Base-by-base conservation (phyloP, 2,113 vertebrate genomes). In the Pyrgilauda ruficollis region DNA sequence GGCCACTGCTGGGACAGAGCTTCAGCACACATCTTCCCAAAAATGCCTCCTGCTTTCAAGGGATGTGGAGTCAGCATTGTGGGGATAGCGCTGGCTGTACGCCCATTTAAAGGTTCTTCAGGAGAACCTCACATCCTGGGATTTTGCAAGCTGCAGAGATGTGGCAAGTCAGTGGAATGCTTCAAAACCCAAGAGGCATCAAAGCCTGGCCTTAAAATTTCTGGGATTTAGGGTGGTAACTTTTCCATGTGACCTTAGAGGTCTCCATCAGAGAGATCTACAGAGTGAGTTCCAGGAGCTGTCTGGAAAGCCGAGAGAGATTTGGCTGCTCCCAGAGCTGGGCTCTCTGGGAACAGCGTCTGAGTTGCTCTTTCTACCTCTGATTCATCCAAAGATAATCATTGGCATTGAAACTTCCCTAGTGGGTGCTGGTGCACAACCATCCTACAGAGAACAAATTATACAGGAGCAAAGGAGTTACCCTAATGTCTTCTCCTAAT, bases 11-110 rank as follows among this genome's bases (percentile, higher is more conserved):
- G 75, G 19, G 72, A 22, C 52, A 67, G 28, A 28, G 2, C 13
- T 37, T 70, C 4, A 0, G 47, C 22, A 27, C 20, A 10, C 1
- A 0, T 14, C 9, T 14, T 76, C 27, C 49, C 41, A 6, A 56
- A 89, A 94, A 23, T 3, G 4, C 30, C 52, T 84, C 37, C 35
- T 39, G 24, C 12, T 39, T 68, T 35, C n/a, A 47, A 19, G 31
- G 13, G 28, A 17, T 1, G 0, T 14, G 33, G 43, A 47, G 24
- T 33, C 64, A 52, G 24, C 5, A 0, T 7, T 37, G n/a, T 28
- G 37, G 17, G 33, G 33, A 26, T 26, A 0, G 2, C 21, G 21
- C n/a, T 66, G 66, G 46, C n/a, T n/a, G 23, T 6, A 39, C 2
- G 13, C 20, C 2, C 1, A 0, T 7, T 18, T 37, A 24, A 26